Base-by-base conservation (phyloP, 2,797 vertebrate species). In the Gymnoscopelus microlampas region DNA sequence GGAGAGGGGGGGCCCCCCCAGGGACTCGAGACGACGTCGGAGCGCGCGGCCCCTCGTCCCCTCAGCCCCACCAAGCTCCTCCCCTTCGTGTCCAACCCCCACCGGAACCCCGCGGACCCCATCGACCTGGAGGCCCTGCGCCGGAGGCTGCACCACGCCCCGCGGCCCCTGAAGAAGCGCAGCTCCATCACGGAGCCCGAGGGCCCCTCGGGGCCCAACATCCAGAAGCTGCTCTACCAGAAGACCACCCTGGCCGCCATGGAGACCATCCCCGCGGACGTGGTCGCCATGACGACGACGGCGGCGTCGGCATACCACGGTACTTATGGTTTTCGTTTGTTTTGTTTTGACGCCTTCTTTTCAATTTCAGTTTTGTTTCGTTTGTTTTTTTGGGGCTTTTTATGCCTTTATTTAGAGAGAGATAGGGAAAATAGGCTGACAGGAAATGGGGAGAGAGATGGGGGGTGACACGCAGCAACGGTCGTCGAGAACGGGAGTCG, bases 1-100 rank as follows among this genome's bases (percentile, higher is more conserved):
- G 9, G 39, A 8, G 44, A 23, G 0, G 76, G 79, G 14, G 39
- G 8, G 1, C 7, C 8, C 39, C 39, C 39, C 6, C 39, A 89
- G 63, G 24, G 60, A 1, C 44, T 59, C 0, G 62, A 15, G 1
- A 65, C 57, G 1, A 65, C 57, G 1, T 49, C 55, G 0, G 88
- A 81, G 39, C 83, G 68, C 0, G 7, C 65, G 2, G 92, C 91
- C 8, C 96, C 96, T 1, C 95, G 98, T 0, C 98, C 97, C 0
- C 96, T 99, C 15, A 99, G 98, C 83, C 98, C 98, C 0, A 99
- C 97, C 79, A 99, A 99, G 68, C 87, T 99, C 70, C 93, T 98
- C 81, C 98, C 97, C 8, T 98, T 99, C 90, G 73, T 97, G 54
- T 85, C 80, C 35, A 78, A 79, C 73, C 94, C 95, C 0, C 96